Conservation (phyloP, 2,888 invertebrate genomes). For the Archips xylosteana region DNA sequence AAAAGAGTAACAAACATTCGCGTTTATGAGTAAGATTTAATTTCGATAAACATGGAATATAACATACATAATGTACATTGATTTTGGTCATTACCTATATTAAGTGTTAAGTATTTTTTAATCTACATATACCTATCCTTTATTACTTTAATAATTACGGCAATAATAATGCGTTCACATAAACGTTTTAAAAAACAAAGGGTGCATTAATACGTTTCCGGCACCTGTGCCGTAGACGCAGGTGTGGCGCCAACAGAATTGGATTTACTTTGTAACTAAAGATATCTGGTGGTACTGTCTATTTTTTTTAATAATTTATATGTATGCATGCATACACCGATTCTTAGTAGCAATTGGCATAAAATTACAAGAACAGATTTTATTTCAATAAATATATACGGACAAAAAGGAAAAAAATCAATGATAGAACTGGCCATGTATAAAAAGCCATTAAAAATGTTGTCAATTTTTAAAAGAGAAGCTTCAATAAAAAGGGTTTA, state of each 20-base stretch:
- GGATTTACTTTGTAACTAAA: constrained; percentile 24
- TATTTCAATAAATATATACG: too few relatives aligned
- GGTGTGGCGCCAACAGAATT: constrained; percentile 62
- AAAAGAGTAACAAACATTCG: too few relatives aligned
- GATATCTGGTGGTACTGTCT: background rate
- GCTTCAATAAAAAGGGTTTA: constrained; percentile 3
- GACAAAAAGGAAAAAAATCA: too few relatives aligned
- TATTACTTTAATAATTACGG: background rate
- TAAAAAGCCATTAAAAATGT: background rate
- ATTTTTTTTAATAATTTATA: background rate
- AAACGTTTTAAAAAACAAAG: constrained; percentile 53
- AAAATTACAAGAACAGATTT: background rate
- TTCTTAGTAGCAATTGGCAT: background rate
- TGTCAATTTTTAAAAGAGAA: background rate
- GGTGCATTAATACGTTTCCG: constrained; percentile 69
- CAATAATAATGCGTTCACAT: constrained; percentile 18
- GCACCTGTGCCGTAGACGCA: constrained; percentile 65
- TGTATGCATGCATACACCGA: too few relatives aligned
- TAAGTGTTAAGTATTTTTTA: background rate
- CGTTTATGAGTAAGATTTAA: too few relatives aligned
- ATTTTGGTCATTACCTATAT: background rate
- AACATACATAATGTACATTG: background rate
- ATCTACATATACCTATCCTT: background rate
- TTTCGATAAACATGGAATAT: too few relatives aligned
- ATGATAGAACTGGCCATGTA: background rate